Base-by-base conservation (phyloP, 2,797 vertebrate species). In the Craterocephalus amniculus region DNA sequence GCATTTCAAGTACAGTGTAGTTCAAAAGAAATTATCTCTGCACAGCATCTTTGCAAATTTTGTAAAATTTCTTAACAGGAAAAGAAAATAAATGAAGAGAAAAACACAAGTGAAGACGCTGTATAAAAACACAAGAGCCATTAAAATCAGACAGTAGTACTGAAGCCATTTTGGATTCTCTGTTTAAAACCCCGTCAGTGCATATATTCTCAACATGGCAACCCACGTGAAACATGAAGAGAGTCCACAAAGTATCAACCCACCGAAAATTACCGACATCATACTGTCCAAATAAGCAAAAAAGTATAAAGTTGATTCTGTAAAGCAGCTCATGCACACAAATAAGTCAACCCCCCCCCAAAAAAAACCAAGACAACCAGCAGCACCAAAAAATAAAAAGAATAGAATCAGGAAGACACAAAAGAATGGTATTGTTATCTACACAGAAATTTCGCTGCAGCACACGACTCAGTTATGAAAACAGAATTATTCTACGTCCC, bases 1-100 rank as follows among this genome's bases (percentile, higher is more conserved):
- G 94, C 93, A 96, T 95, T 97, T 98, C 96, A 97, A 96, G 96
- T 97, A n/a, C n/a, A n/a, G n/a, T n/a, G n/a, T n/a, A 91, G 70
- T 97, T 97, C 88, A 95, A 97, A 96, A 87, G 94, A 95, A 93
- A 94, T 94, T 91, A 96, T 76, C 86, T 95, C 84, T 93, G 93
- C 94, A 96, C 94, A 95, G 96, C 94, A 95, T 89, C 92, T 95
- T 96, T 95, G 92, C 91, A 95, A 95, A 87, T 95, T 95, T 95
- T 94, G 92, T 96, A 94, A 95, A 95, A 95, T 91, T 89, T 95
- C 91, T 89, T 95, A 96, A 95, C 91, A 92, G 92, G 93, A 88
- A 70, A 16, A 58, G 67, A 84, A 94, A 83, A 76, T 65, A 74
- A 74, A 22, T 75, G 74, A 66, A 66, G 14, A 66, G 14, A 70